Base-by-base conservation (phyloP, 92 coral and sea anemone species). In the Palythoa heliodiscus region DNA sequence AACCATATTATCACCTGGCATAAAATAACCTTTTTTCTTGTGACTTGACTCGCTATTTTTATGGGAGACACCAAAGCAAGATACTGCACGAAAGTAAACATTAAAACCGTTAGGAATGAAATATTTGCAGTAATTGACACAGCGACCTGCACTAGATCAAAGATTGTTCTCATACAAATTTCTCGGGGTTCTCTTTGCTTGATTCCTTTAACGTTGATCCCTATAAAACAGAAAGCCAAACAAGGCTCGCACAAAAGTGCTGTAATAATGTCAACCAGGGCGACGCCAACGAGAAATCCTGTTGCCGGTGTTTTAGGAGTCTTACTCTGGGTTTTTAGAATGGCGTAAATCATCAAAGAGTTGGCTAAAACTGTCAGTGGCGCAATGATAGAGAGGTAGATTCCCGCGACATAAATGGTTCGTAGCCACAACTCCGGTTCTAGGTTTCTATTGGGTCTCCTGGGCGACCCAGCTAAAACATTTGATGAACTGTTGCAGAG, bases 31-130 rank as follows among this genome's bases (percentile, higher is more conserved):
- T 80, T 80, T 25, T 20, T 40, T 22, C 74, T 80, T 39, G 84
- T 80, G 37, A 80, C 74, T 43, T 22, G 84, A 20, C 72, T 73
- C 3, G 84, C 84, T 24, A 80, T 80, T 29, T 47, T 80, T 35
- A 80, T 47, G 4, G 84, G 84, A 22, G 74, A 80, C 64, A 66
- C 74, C 23, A 80, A 10, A 13, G 70, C 84, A 23, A 80, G 74
- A 9, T 66, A 80, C 50, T 80, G 84, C 23, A 80, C 84, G 15
- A 80, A 80, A 1, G 84, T 80, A 1, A 80, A 80, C 72, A 68
- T 43, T 48, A 80, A 22, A 25, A 80, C 72, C 4, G 84, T 80
- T 16, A 80, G 19, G 74, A 80, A 64, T 9, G 84, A 80, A 80
- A 80, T 80, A 11, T 66, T 80, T 16, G 22, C 39, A 20, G 84